A percentile compares a stretch with the other conserved stretches of the same genome.
These are phyloP conservation scores for Xenus cinereus DNA, from an alignment of 2,113 vertebrate species.

Conservation along the genomic window DNA sequence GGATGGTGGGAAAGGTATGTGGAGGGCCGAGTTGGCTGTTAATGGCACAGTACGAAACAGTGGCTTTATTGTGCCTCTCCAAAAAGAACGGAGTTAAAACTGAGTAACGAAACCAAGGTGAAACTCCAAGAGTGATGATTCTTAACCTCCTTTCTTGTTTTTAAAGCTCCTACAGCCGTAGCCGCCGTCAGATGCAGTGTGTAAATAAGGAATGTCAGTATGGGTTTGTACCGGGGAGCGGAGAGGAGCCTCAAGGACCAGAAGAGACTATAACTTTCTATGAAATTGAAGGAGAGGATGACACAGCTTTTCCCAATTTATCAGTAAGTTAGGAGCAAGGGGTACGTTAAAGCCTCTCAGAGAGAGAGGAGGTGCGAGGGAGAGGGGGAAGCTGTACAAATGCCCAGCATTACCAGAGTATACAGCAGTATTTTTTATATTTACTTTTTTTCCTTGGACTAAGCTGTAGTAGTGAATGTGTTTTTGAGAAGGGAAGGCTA, in stretches of 20 bases:
- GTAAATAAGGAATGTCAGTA: constrained; percentile 82
- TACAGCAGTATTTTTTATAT: too few relatives aligned
- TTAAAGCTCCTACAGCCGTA: constrained; percentile 67
- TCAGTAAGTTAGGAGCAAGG: constrained; percentile 67
- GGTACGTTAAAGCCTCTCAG: not conserved
- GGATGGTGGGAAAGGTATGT: not conserved
- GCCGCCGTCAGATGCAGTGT: constrained; percentile 76
- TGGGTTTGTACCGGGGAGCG: constrained; percentile 70
- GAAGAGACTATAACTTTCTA: constrained; percentile 80
- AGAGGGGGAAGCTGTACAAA: not conserved
- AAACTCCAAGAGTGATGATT: not conserved
- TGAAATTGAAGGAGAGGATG: constrained; percentile 79
- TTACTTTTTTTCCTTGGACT: not conserved
- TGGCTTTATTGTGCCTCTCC: not conserved
- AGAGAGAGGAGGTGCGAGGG: too few relatives aligned
- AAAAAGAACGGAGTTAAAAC: fast-evolving
- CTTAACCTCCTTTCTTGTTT: not conserved
- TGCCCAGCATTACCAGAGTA: not conserved
- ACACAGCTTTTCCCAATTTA: constrained; percentile 71
- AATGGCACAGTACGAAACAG: not conserved
- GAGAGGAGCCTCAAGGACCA: constrained; percentile 73
- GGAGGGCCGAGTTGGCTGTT: not conserved
- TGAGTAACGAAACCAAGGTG: not conserved
- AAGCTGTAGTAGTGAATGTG: not conserved
- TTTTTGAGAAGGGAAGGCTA: not conserved